These are phyloP conservation scores for Eupithecia subumbrata DNA, from an alignment of 2,888 invertebrate genomes.

Conservation along the genomic window DNA sequence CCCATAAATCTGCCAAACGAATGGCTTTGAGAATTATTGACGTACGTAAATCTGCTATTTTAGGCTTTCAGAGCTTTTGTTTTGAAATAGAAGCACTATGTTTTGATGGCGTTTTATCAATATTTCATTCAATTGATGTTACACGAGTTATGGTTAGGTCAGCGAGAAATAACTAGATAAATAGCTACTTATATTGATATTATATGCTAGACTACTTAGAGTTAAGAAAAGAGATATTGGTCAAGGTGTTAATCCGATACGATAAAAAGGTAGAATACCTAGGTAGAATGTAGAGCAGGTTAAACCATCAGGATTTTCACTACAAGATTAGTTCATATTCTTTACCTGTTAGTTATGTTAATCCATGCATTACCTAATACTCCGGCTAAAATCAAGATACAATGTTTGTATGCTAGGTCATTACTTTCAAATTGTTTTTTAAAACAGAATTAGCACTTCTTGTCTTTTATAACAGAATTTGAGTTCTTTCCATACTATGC, in stretches of 20 bases:
- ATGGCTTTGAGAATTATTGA: slow-evolving; percentile 47
- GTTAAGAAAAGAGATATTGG: not conserved
- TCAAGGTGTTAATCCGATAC: not conserved
- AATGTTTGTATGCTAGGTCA: not conserved
- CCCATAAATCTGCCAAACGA: slow-evolving; percentile 41
- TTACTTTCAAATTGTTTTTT: too few species aligned
- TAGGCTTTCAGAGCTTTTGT: slow-evolving; percentile 46
- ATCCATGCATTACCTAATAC: not conserved
- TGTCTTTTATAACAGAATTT: not conserved
- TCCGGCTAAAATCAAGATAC: not conserved
- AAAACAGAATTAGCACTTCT: too few species aligned
- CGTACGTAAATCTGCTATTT: slow-evolving; percentile 60
- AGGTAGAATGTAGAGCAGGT: slow-evolving; percentile 10
- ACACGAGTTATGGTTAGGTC: not conserved
- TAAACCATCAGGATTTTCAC: not conserved
- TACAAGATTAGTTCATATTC: not conserved
- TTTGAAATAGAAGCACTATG: slow-evolving; percentile 50
- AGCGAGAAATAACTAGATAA: not conserved
- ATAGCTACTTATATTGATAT: not conserved
- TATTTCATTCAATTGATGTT: slow-evolving; percentile 1
- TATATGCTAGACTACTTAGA: not conserved
- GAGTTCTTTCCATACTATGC: too few species aligned
- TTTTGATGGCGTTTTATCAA: slow-evolving; percentile 5
- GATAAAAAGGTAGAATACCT: not conserved
- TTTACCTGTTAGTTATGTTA: not conserved